Evolutionary conservation across 1,140 invertebrate genomes (phyloP).

Genomic region (Ceratoteleas bidentatus): DNA sequence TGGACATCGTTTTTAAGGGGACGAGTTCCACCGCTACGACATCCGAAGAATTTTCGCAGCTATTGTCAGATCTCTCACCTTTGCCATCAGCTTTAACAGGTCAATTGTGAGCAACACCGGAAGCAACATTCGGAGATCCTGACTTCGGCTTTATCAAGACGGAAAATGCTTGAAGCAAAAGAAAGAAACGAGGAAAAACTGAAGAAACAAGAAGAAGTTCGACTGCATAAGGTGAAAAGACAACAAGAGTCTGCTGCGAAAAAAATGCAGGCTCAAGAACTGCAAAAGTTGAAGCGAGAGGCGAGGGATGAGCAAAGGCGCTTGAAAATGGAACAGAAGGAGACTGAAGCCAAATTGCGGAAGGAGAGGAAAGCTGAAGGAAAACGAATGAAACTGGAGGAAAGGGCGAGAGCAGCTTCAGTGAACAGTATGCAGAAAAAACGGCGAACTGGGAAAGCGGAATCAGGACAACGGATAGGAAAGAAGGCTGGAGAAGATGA

Average conservation of each 20-base stretch:
- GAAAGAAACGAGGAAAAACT: not conserved
- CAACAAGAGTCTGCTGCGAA: not conserved
- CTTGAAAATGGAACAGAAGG: not conserved
- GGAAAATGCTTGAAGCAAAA: slow-evolving; percentile 1
- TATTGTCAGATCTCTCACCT: not conserved
- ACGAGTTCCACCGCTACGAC: not conserved
- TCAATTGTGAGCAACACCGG: not conserved
- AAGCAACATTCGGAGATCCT: slow-evolving; percentile 4
- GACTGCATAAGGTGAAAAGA: not conserved
- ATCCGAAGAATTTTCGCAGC: not conserved
- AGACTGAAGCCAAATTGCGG: not conserved
- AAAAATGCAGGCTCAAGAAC: slow-evolving; percentile 1
- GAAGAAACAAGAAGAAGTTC: not conserved
- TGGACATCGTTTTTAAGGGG: not conserved
- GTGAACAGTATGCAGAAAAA: not conserved
- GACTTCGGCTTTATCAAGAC: not conserved
- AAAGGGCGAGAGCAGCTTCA: not conserved
- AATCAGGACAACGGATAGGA: not conserved
- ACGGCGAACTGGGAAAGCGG: not conserved
- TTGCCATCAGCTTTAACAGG: not conserved
- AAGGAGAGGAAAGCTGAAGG: slow-evolving; percentile 2
- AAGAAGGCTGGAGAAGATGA: not conserved
- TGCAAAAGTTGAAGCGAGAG: not conserved
- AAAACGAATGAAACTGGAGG: not conserved
- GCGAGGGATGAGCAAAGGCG: slow-evolving; percentile 1